Conservation (phyloP, 1,140 invertebrate species). For the Oedothorax gibbosus region DNA sequence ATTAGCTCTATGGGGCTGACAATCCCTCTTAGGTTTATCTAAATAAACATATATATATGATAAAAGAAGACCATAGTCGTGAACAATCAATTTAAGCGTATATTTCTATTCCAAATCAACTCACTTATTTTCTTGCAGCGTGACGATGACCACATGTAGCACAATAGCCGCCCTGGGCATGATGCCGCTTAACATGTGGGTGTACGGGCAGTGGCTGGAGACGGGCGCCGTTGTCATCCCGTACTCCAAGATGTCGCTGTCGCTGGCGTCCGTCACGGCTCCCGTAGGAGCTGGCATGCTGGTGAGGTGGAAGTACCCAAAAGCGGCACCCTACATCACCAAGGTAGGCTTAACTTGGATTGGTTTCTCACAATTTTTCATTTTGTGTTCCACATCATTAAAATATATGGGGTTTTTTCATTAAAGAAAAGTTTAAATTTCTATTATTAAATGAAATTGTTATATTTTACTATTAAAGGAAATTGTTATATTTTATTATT, state of each 20-base stretch:
- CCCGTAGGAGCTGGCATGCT: conserved; percentile 66
- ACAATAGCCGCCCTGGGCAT: conserved; percentile 66
- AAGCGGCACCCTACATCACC: conserved; percentile 65
- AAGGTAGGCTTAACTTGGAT: conserved; percentile 62
- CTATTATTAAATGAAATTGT: background rate
- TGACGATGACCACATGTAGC: conserved; percentile 67
- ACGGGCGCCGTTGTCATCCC: conserved; percentile 64
- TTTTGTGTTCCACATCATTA: too few species aligned
- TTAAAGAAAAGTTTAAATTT: too few species aligned
- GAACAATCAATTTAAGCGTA: too few species aligned
- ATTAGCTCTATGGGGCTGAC: too few species aligned
- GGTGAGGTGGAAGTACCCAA: conserved; percentile 66
- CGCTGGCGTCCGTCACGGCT: conserved; percentile 65
- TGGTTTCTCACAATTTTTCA: too few species aligned
- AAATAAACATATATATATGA: too few species aligned
- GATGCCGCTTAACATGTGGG: conserved; percentile 67
- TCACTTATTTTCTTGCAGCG: conserved; percentile 63
- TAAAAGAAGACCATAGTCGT: too few species aligned
- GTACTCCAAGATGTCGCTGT: conserved; percentile 66
- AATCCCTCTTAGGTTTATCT: too few species aligned
- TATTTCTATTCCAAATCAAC: background rate
- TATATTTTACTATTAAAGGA: background rate
- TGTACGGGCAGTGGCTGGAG: conserved; percentile 66
- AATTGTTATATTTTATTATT: background rate
- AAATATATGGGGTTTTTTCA: too few species aligned